phyloP scores from a whole-genome alignment of 1,140 invertebrate species.

The Whitmania pigra region DNA sequence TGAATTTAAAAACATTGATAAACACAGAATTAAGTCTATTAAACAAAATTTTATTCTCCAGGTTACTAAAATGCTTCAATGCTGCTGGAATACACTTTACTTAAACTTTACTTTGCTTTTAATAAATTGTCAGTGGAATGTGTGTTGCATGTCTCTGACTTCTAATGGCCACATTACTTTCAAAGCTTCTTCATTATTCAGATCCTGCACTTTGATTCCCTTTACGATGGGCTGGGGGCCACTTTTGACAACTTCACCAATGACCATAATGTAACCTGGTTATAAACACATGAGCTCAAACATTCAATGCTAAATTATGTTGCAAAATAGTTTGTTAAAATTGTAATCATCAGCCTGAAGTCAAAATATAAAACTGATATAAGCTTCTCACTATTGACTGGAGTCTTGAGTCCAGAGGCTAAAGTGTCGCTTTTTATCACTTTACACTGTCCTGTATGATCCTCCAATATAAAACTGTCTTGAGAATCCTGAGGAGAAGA shows the following conservation, averaged over 20 bases:
- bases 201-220: not conserved
- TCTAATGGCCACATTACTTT: slow-evolving; percentile 3
- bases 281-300: not conserved
- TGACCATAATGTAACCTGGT: not conserved
- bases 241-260: not conserved
- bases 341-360: too few relatives aligned
- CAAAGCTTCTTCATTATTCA: not conserved
- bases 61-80: slow-evolving; percentile 73
- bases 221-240: not conserved
- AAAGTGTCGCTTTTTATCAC: too few relatives aligned
- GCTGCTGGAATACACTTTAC: slow-evolving; percentile 77
- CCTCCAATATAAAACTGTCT: too few relatives aligned
- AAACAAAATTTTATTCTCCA: slow-evolving; percentile 42
- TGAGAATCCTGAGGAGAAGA: too few relatives aligned
- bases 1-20: not conserved
- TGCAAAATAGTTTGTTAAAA: too few relatives aligned
- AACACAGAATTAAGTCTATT: slow-evolving; percentile 22
- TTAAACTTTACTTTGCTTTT: not conserved
- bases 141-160: not conserved
- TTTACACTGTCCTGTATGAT: too few relatives aligned
- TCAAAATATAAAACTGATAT: too few relatives aligned
- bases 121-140: not conserved
- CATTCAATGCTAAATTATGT: too few relatives aligned
- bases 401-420: too few relatives aligned
- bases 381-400: too few relatives aligned